Conservation (phyloP, 2,113 vertebrate species). For the Pithys albifrons region DNA sequence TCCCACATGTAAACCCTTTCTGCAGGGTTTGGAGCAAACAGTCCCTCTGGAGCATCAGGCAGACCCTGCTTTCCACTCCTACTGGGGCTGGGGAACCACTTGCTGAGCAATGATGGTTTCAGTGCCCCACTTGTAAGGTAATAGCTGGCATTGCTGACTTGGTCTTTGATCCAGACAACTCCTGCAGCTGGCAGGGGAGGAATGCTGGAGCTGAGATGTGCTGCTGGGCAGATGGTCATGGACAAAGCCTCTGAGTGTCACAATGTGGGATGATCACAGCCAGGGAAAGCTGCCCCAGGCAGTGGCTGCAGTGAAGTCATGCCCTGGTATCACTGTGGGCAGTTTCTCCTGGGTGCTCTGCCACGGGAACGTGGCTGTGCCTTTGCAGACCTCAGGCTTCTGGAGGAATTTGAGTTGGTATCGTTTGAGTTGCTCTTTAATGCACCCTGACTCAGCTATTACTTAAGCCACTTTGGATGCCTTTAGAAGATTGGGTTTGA, state of each 20-base stretch:
- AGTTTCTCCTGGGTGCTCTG: neutral
- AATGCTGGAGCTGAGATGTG: neutral
- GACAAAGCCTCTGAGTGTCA: neutral
- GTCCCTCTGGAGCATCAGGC: fast-evolving
- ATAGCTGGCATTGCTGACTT: neutral
- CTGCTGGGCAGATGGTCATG: neutral
- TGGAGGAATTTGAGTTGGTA: neutral
- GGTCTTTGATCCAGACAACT: neutral
- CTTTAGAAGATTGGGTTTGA: neutral
- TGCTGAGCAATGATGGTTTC: fast-evolving
- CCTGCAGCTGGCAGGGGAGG: neutral
- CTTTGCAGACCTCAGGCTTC: neutral
- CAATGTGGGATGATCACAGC: neutral
- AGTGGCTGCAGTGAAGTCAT: neutral
- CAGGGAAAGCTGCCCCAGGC: neutral
- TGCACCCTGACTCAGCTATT: neutral
- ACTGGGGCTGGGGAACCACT: neutral
- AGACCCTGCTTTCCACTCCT: neutral
- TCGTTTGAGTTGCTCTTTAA: neutral
- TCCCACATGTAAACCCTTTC: neutral
- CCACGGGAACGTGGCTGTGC: fast-evolving
- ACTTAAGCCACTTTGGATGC: neutral
- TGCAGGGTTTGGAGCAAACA: neutral
- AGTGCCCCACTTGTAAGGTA: neutral
- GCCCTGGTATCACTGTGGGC: neutral